Base-by-base conservation (phyloP, 2,888 invertebrate species). In the Andrena camellia region DNA sequence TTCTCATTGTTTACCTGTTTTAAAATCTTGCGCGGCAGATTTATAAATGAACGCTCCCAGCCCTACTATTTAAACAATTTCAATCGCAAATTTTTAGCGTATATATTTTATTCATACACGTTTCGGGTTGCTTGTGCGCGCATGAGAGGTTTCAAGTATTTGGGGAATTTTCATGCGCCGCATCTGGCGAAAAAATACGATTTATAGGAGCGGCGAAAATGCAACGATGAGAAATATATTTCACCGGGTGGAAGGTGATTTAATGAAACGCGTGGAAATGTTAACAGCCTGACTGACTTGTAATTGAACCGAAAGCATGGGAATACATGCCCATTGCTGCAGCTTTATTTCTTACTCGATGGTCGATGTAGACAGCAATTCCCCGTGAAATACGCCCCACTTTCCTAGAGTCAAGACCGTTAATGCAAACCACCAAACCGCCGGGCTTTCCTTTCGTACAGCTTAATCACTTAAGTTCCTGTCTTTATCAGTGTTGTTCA, bases 391-490 rank as follows among this genome's bases (percentile, higher is more conserved):
- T 89, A 89, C 87, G 86, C 75, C 70, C 86, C 85, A 85, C 81
- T 88, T 85, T 81, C 88, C 80, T 69, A 59, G 81, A 87, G 86
- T 87, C 87, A 87, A 81, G 87, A 82, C 84, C 89, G 90, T 90
- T 89, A 88, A 90, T 90, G 89, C 89, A 90, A 90, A 89, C 90
- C 90, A 71, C 86, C 80, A 80, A 89, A 87, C 86, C 86, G 81
- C 84, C 75, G 80, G 78, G 77, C 85, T 84, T 82, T 86, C 85
- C 87, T 85, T 86, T 81, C 88, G 80, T 82, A 86, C 83, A 78
- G 88, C 89, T 88, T 87, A 88, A 89, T 87, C 89, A 83, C 88
- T 89, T 88, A 89, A 89, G 87, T 88, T 88, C 81, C 79, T 68
- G 81, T 86, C 89, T 86, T 89, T 86, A 87, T 88, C 88, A 88